Percentiles rank a stretch among this genome's conserved stretches.
phyloP scores from a whole-genome alignment of 2,888 invertebrate genomes.

The Tipula lateralis region DNA sequence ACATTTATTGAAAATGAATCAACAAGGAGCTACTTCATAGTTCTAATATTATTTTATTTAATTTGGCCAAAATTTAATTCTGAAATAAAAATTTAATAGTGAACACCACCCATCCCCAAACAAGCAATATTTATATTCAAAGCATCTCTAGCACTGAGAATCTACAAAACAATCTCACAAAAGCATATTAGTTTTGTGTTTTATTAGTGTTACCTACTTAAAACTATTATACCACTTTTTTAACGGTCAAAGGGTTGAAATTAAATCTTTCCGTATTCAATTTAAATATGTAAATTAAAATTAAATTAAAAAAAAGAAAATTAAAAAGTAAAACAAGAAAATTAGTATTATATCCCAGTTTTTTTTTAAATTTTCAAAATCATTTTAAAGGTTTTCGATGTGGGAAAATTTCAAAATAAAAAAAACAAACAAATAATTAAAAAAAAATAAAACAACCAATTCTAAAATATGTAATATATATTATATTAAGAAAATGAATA shows the following conservation, averaged over 20 bases:
- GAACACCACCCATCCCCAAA: not conserved
- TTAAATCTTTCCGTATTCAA: not conserved
- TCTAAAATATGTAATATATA: not conserved
- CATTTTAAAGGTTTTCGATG: not conserved
- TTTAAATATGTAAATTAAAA: not conserved
- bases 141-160: not conserved
- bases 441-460: slow-evolving; percentile 20
- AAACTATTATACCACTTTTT: not conserved
- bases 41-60: no score
- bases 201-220: slow-evolving; percentile 19
- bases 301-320: slow-evolving; percentile 1
- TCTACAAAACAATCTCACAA: not conserved
- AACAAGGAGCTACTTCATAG: no score
- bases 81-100: no score
- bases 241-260: not conserved
- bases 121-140: not conserved
- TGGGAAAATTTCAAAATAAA: not conserved
- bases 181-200: not conserved
- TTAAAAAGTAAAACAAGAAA: not conserved
- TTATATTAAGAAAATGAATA: not conserved
- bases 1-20: no score
- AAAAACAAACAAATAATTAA: slow-evolving; percentile 2
- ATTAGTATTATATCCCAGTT: slow-evolving; percentile 30
- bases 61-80: no score
- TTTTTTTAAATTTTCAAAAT: not conserved